These are phyloP conservation scores for Anhinga anhinga DNA, from an alignment of 2,113 vertebrate genomes.

Conservation along the genomic window DNA sequence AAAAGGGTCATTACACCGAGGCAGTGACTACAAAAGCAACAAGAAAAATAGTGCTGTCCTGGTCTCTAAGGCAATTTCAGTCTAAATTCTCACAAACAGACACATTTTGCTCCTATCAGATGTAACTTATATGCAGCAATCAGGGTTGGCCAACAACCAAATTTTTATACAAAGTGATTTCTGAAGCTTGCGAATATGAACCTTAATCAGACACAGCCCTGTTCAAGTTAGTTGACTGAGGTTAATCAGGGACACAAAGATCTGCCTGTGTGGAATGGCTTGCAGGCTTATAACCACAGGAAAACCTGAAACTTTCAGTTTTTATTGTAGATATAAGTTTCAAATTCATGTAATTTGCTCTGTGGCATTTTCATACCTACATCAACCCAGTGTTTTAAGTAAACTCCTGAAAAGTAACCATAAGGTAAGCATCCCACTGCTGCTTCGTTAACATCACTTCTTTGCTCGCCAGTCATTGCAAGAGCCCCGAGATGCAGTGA, in stretches of 20 bases:
- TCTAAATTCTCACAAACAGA: not conserved
- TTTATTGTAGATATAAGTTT: not conserved
- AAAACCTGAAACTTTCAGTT: not conserved
- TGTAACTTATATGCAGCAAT: not conserved
- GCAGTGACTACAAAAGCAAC: not conserved
- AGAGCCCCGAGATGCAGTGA: not conserved
- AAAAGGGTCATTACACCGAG: not conserved
- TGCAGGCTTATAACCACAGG: not conserved
- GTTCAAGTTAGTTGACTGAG: not conserved
- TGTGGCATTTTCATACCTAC: not conserved
- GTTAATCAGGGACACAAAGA: not conserved
- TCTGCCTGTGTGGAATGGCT: not conserved
- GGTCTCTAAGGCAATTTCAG: not conserved
- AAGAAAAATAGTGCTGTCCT: not conserved
- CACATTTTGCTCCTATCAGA: not conserved
- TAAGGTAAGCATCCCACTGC: not conserved
- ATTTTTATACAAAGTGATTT: not conserved
- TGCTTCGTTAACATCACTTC: not conserved
- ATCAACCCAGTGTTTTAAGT: not conserved
- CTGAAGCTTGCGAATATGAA: not conserved
- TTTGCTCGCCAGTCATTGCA: accelerated
- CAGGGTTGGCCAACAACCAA: not conserved
- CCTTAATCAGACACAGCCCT: not conserved
- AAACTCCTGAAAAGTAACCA: not conserved
- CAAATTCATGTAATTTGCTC: not conserved